These are phyloP conservation scores for Perognathus longimembris DNA, from an alignment of 2,113 vertebrate species.

Conservation along the genomic window DNA sequence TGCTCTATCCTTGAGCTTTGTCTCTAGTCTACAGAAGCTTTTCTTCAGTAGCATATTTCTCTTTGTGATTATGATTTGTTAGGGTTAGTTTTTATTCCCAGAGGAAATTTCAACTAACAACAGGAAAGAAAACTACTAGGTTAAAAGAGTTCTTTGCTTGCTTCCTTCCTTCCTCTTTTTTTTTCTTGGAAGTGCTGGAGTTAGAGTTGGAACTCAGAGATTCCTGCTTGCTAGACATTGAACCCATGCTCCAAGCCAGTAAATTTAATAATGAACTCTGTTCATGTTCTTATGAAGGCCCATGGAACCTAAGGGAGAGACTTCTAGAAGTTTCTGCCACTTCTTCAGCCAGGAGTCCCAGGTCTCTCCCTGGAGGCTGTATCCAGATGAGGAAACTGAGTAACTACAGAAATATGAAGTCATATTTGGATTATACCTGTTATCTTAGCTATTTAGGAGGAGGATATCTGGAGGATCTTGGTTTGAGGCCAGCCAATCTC, in stretches of 20 bases:
- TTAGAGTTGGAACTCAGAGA: no score
- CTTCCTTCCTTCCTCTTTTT: no score
- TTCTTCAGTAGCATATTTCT: slow-evolving; percentile 27
- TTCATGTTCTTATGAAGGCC: not conserved
- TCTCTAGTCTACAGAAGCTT: not conserved
- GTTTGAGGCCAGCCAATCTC: not conserved
- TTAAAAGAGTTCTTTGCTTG: not conserved
- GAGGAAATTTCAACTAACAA: not conserved
- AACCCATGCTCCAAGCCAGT: no score
- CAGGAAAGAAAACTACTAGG: not conserved
- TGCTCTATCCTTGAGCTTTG: no score
- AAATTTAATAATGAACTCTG: not conserved
- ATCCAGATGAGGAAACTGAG: not conserved
- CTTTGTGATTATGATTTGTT: slow-evolving; percentile 19
- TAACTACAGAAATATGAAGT: not conserved
- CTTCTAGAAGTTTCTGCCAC: not conserved
- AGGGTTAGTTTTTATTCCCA: slow-evolving; percentile 30
- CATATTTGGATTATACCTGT: no score
- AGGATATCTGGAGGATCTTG: not conserved
- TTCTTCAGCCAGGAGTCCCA: not conserved
- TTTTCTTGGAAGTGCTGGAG: no score
- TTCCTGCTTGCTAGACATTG: no score
- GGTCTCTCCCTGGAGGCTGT: not conserved
- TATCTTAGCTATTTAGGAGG: not conserved
- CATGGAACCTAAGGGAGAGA: not conserved